Conservation (phyloP, 2,888 invertebrate genomes). For the Nasonia oneida region DNA sequence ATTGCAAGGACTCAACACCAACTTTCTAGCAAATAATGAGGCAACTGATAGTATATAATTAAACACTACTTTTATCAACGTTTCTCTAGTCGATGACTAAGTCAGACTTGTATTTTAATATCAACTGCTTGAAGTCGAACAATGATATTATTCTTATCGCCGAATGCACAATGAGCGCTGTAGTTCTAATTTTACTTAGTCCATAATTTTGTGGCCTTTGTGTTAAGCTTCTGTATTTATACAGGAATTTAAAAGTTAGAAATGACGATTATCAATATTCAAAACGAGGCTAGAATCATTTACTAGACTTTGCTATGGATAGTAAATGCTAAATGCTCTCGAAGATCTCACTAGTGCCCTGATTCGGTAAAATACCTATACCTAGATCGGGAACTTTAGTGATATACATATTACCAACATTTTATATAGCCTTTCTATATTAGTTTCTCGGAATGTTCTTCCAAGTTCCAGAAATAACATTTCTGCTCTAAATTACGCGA, state of each 20-base stretch:
- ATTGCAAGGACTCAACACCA: not conserved
- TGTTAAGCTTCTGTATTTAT: not conserved
- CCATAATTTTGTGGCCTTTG: not conserved
- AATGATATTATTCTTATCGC: slow-evolving; percentile 45
- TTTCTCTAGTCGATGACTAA: slow-evolving; percentile 44
- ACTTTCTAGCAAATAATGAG: slow-evolving; percentile 12
- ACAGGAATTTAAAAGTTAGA: not conserved
- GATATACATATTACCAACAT: not conserved
- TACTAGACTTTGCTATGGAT: not conserved
- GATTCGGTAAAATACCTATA: not conserved
- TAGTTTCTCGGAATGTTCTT: not conserved
- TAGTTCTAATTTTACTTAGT: not conserved
- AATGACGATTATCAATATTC: not conserved
- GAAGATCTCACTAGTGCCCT: not conserved
- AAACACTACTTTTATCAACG: slow-evolving; percentile 47
- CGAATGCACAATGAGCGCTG: slow-evolving; percentile 10
- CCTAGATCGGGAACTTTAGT: not conserved
- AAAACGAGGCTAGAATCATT: not conserved
- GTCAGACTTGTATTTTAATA: slow-evolving; percentile 21
- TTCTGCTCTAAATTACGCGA: not conserved
- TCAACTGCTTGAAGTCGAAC: slow-evolving; percentile 40
- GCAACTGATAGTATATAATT: slow-evolving; percentile 51
- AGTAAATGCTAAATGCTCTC: not conserved
- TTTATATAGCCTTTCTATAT: not conserved
- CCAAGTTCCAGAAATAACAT: not conserved